Evolutionary conservation across 1,140 invertebrate genomes (phyloP).

Genomic region (Neodiprion pinetum): DNA sequence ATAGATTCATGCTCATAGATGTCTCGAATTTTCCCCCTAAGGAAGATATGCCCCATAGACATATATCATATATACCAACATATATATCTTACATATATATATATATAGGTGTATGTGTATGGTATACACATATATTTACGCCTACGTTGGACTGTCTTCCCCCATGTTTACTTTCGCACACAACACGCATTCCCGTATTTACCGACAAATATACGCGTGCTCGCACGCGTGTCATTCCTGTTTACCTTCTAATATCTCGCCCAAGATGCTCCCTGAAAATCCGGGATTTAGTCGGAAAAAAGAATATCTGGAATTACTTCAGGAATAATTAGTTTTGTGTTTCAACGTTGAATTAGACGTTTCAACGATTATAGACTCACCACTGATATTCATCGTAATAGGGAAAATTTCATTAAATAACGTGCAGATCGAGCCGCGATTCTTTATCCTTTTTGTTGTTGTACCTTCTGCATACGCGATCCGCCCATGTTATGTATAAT

Average conservation of each 20-base stretch:
- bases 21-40: background rate
- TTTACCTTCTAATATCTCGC: conserved; percentile 55
- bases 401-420: too few relatives aligned
- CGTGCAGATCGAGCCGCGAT: background rate
- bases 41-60: background rate
- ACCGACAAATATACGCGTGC: conserved; percentile 49
- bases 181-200: conserved; percentile 52
- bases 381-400: too few relatives aligned
- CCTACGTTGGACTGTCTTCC: conserved; percentile 11
- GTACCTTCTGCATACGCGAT: background rate
- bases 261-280: conserved; percentile 22
- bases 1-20: background rate
- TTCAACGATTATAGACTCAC: too few relatives aligned
- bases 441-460: background rate
- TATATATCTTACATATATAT: background rate
- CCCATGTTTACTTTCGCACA: conserved; percentile 50
- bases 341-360: too few relatives aligned
- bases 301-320: conserved; percentile 21
- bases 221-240: conserved; percentile 37
- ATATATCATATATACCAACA: too few relatives aligned
- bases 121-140: background rate
- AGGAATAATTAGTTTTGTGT: too few relatives aligned
- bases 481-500: background rate
- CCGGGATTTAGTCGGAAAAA: conserved; percentile 30
- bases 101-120: background rate